Conservation (phyloP, 1,140 invertebrate species). For the Procambarus clarkii region DNA sequence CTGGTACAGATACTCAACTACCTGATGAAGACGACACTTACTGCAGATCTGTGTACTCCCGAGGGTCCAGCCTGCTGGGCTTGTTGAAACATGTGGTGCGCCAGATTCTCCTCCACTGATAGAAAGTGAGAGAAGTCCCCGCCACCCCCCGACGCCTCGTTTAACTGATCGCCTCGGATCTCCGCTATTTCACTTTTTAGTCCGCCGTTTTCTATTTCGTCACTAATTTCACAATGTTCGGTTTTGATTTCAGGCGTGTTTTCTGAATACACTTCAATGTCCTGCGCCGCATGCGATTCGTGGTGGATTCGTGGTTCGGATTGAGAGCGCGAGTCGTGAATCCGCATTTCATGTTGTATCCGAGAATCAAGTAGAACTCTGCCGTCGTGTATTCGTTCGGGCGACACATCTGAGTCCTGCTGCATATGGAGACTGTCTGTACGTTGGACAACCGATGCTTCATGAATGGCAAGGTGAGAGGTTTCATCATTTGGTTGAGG, state of each 20-base stretch:
- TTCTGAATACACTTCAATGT: not conserved
- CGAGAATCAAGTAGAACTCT: not conserved
- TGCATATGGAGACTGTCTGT: slow-evolving; percentile 15
- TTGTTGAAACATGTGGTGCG: slow-evolving; percentile 41
- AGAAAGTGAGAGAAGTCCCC: slow-evolving; percentile 35
- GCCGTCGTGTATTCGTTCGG: not conserved
- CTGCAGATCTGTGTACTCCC: slow-evolving; percentile 20
- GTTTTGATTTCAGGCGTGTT: slow-evolving; percentile 33
- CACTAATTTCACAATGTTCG: slow-evolving; percentile 36
- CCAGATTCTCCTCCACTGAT: slow-evolving; percentile 36
- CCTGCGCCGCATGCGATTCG: slow-evolving; percentile 9
- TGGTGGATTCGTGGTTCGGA: slow-evolving; percentile 9
- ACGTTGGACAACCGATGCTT: slow-evolving; percentile 2
- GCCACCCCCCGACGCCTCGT: slow-evolving; percentile 3
- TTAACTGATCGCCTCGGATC: slow-evolving; percentile 10
- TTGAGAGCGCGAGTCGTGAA: not conserved
- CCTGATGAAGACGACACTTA: not conserved
- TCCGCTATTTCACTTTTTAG: slow-evolving; percentile 47
- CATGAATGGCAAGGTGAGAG: not conserved
- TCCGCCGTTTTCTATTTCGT: slow-evolving; percentile 33
- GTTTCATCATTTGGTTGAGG: not conserved
- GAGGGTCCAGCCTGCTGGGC: slow-evolving; percentile 32
- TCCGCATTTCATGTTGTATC: not conserved
- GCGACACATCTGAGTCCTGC: not conserved
- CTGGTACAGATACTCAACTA: too few relatives aligned